These are phyloP conservation scores for Scaptomyza polygonia DNA, from an alignment of 2,888 invertebrate genomes.

Conservation along the genomic window DNA sequence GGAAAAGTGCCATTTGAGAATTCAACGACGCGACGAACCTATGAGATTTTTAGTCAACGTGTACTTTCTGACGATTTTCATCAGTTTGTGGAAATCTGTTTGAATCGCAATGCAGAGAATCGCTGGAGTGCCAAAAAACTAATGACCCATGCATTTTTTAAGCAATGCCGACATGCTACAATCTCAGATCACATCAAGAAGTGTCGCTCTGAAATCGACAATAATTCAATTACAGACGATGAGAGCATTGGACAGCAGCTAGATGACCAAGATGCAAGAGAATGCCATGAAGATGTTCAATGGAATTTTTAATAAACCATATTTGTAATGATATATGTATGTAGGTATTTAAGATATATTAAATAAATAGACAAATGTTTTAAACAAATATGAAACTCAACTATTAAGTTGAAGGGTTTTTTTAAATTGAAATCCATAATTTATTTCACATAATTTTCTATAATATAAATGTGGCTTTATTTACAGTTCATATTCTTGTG, in stretches of 20 bases:
- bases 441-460: conserved; percentile 56
- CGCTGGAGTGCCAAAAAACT: conserved; percentile 90
- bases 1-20: conserved; percentile 52
- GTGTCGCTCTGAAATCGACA: conserved; percentile 74
- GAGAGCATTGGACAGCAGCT: conserved; percentile 19
- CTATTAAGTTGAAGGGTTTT: not conserved
- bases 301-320: conserved; percentile 44
- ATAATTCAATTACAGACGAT: conserved; percentile 76
- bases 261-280: conserved; percentile 7
- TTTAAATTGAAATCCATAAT: conserved; percentile 38
- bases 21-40: conserved; percentile 63
- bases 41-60: conserved; percentile 86
- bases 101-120: conserved; percentile 88
- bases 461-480: conserved; percentile 67
- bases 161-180: conserved; percentile 85
- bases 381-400: not conserved
- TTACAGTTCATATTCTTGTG: conserved; percentile 58
- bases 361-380: conserved; percentile 25
- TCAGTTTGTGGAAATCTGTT: conserved; percentile 89
- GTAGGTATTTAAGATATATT: conserved; percentile 10
- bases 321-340: conserved; percentile 20
- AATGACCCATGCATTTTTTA: conserved; percentile 90
- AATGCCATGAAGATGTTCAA: conserved; percentile 32
- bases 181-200: conserved; percentile 81
- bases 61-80: conserved; percentile 91